Evolutionary conservation across 2,113 vertebrate genomes (phyloP).

Genomic region (Regulus satrapa): DNA sequence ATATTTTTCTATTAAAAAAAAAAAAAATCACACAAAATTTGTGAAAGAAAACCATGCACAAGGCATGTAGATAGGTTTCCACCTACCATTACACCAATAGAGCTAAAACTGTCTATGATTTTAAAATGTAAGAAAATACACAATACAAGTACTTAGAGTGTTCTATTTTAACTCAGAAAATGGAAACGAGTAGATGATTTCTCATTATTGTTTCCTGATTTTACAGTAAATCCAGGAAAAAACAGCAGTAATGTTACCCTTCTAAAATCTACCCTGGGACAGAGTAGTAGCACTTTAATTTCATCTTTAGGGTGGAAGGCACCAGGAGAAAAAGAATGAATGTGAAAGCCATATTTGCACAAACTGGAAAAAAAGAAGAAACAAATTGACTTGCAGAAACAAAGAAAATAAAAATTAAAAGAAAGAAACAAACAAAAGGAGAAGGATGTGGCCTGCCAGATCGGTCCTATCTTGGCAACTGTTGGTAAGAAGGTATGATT

Average conservation of each 20-base stretch:
- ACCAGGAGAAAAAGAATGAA: not conserved
- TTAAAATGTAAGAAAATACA: not conserved
- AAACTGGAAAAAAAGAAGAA: not conserved
- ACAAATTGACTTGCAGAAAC: not conserved
- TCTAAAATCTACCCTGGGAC: not conserved
- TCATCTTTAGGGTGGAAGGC: not conserved
- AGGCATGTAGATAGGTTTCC: not conserved
- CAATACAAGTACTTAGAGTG: not conserved
- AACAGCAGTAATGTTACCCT: not conserved
- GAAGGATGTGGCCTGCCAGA: not conserved
- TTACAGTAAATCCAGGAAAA: not conserved
- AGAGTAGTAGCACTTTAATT: not conserved
- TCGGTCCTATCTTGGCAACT: accelerated
- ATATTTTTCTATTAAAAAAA: not conserved
- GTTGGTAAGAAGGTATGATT: not conserved
- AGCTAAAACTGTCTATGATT: not conserved
- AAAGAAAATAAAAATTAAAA: not conserved
- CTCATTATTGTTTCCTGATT: not conserved
- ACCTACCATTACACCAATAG: not conserved
- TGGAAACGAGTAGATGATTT: not conserved
- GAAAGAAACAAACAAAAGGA: not conserved
- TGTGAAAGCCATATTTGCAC: not conserved
- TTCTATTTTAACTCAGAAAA: not conserved
- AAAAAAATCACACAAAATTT: not conserved
- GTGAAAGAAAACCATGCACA: not conserved